Percentiles rank a stretch among this genome's conserved stretches.
Evolutionary conservation across 1,140 invertebrate genomes (phyloP).

Genomic region (Hyphantria cunea): DNA sequence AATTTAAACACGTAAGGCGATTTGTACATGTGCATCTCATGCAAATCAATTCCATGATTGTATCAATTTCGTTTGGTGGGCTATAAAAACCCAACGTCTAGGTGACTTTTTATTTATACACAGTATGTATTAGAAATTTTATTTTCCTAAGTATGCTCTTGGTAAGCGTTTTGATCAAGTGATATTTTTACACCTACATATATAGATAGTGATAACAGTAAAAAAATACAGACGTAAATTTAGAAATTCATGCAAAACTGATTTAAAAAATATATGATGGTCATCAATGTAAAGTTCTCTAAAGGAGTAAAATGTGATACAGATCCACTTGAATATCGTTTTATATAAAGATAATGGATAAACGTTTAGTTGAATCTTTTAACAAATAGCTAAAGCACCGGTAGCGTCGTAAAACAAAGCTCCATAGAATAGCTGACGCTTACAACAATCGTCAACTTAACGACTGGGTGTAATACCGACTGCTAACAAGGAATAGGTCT

Average conservation of each 20-base stretch:
- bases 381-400: slow-evolving; percentile 50
- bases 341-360: slow-evolving; percentile 50
- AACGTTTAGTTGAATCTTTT: slow-evolving; percentile 57
- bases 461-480: slow-evolving; percentile 27
- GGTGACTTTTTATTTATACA: neutral
- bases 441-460: slow-evolving; percentile 55
- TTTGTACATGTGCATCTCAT: slow-evolving; percentile 24
- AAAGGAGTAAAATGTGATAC: too few species aligned
- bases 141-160: too few species aligned
- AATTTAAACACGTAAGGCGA: slow-evolving; percentile 29
- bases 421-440: slow-evolving; percentile 50
- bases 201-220: too few species aligned
- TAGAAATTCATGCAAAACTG: too few species aligned
- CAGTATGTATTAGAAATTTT: too few species aligned
- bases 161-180: too few species aligned
- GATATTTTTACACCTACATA: too few species aligned
- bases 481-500: slow-evolving; percentile 11
- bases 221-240: too few species aligned
- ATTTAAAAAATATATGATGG: too few species aligned
- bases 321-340: slow-evolving; percentile 9
- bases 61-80: neutral
- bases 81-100: neutral
- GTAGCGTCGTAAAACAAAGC: slow-evolving; percentile 56
- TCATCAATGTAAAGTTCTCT: too few species aligned
- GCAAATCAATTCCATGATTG: slow-evolving; percentile 6